Conservation (phyloP, 1,140 invertebrate genomes). For the Pachypsylla venusta region DNA sequence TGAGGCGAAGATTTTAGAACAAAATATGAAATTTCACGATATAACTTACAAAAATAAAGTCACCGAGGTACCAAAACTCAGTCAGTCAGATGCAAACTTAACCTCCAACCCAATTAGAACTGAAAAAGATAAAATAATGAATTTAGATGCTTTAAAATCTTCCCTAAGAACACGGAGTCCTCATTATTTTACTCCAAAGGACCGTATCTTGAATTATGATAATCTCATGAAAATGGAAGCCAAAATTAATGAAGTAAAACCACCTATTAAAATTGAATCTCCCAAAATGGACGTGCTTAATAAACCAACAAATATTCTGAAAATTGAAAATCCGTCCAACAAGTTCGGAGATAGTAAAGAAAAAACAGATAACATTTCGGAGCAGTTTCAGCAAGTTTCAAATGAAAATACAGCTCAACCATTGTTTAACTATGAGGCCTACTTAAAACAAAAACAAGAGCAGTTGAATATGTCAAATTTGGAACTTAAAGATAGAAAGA, state of each 20-base stretch:
- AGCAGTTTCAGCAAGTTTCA: not conserved
- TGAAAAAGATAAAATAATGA: not conserved
- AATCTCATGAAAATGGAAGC: not conserved
- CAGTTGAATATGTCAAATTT: not conserved
- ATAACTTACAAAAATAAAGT: too few species aligned
- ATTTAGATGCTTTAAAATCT: not conserved
- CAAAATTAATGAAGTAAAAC: not conserved
- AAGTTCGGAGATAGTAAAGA: not conserved
- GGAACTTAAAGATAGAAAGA: not conserved
- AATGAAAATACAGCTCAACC: not conserved
- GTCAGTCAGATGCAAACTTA: too few species aligned
- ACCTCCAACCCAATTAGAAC: too few species aligned
- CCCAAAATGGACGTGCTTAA: not conserved
- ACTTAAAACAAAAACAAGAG: not conserved
- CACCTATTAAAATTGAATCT: not conserved
- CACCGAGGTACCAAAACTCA: too few species aligned
- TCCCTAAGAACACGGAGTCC: not conserved
- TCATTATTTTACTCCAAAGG: constrained; percentile 1
- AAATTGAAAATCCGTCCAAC: not conserved
- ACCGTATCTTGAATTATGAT: not conserved
- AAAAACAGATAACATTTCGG: not conserved
- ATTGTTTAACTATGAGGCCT: not conserved
- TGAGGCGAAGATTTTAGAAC: too few species aligned
- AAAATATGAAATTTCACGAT: too few species aligned
- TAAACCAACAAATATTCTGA: not conserved